Evolutionary conservation across 64 coral and sea anemone species (phyloP).

Genomic region (Astreopora myriophthalma): DNA sequence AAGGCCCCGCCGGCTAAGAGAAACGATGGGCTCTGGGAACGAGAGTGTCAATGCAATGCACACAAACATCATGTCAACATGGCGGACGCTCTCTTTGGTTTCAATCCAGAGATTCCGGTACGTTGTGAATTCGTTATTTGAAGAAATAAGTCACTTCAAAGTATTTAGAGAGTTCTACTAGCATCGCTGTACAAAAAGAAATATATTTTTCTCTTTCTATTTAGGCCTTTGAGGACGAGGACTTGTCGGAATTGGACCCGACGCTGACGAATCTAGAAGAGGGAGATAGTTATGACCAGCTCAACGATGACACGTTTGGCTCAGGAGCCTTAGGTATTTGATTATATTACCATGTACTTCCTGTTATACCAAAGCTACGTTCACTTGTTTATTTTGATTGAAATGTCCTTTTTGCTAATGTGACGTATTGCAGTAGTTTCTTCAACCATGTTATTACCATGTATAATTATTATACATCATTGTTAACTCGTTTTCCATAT

Average conservation of each 20-base stretch:
- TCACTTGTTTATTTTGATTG: no score
- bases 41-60: not conserved
- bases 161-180: not conserved
- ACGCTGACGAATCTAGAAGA: constrained; percentile 52
- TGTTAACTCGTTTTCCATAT: no score
- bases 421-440: no score
- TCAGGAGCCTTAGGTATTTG: constrained; percentile 44
- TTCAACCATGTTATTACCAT: no score
- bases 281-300: constrained; percentile 41
- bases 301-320: constrained; percentile 75
- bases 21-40: not conserved
- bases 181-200: not conserved
- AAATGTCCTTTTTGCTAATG: no score
- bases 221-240: constrained; percentile 70
- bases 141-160: not conserved
- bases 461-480: no score
- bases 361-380: no score
- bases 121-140: not conserved
- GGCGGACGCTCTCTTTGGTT: constrained; percentile 66
- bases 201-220: not conserved
- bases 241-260: constrained; percentile 44
- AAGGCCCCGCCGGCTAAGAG: no score
- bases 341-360: not conserved
- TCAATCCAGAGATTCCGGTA: constrained; percentile 63
- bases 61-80: constrained; percentile 69